These are phyloP conservation scores for Tapirus terrestris DNA, from an alignment of 2,113 vertebrate genomes.

Conservation along the genomic window DNA sequence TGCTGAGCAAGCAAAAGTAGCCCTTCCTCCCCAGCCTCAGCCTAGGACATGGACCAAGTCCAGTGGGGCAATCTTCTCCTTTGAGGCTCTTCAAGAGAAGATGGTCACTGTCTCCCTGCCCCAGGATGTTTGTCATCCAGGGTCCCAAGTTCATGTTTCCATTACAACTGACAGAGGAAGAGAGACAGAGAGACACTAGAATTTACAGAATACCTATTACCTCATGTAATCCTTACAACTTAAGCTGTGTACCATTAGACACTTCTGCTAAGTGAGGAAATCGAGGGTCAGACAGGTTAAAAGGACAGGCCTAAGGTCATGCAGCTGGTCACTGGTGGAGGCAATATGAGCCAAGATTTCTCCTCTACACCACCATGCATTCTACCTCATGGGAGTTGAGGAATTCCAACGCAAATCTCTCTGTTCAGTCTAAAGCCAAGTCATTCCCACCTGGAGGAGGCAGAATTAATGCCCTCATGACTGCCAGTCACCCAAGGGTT, in stretches of 20 bases:
- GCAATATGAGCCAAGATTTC: not conserved
- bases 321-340: not conserved
- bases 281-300: not conserved
- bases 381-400: not conserved
- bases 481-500: not conserved
- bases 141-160: not conserved
- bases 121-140: not conserved
- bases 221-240: not conserved
- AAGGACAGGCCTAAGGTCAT: not conserved
- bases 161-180: not conserved
- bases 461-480: not conserved
- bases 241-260: not conserved
- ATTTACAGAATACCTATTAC: not conserved
- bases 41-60: not conserved
- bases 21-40: not conserved
- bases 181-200: not conserved
- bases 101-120: not conserved
- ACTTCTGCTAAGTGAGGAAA: not conserved
- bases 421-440: not conserved
- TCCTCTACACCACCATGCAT: not conserved
- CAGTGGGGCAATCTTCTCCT: not conserved
- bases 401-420: not conserved
- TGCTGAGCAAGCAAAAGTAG: not conserved
- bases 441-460: not conserved
- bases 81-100: not conserved